These are phyloP conservation scores for Noctua janthe DNA, from an alignment of 2,888 invertebrate genomes.

Conservation along the genomic window DNA sequence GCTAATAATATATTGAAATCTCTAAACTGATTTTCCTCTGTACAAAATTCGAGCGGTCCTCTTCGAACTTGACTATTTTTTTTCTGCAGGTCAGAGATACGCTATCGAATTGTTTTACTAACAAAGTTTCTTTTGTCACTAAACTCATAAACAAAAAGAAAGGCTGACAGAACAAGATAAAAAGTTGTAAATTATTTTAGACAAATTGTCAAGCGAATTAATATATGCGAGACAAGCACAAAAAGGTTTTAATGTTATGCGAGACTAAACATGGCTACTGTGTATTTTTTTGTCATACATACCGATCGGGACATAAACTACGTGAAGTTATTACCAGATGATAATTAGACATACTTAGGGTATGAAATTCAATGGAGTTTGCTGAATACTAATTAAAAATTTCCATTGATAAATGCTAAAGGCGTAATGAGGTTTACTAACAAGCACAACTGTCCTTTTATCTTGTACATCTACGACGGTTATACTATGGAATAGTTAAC, in stretches of 20 bases:
- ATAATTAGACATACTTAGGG: constrained; percentile 16
- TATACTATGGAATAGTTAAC: constrained; percentile 40
- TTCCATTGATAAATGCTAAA: constrained; percentile 20
- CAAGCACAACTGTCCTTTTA: constrained; percentile 43
- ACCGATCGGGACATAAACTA: constrained; percentile 27
- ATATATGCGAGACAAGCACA: constrained; percentile 27
- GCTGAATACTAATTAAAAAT: constrained; percentile 46
- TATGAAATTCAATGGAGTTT: constrained; percentile 24
- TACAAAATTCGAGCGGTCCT: not conserved
- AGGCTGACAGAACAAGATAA: constrained; percentile 36
- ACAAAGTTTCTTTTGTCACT: constrained; percentile 35
- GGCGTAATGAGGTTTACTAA: constrained; percentile 29
- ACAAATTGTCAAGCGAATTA: constrained; percentile 49
- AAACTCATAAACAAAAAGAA: constrained; percentile 52
- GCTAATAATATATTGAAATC: not conserved
- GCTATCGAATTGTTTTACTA: constrained; percentile 25
- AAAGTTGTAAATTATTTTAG: constrained; percentile 48
- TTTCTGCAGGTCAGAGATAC: not conserved
- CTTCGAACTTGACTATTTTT: constrained; percentile 26
- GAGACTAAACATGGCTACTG: constrained; percentile 26
- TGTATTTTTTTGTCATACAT: constrained; percentile 34
- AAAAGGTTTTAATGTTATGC: constrained; percentile 52
- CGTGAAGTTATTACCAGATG: constrained; percentile 33
- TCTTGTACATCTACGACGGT: constrained; percentile 46
- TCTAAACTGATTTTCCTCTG: not conserved